These are phyloP conservation scores for Ormyrus nitidulus DNA, from an alignment of 2,888 invertebrate species.

Conservation along the genomic window DNA sequence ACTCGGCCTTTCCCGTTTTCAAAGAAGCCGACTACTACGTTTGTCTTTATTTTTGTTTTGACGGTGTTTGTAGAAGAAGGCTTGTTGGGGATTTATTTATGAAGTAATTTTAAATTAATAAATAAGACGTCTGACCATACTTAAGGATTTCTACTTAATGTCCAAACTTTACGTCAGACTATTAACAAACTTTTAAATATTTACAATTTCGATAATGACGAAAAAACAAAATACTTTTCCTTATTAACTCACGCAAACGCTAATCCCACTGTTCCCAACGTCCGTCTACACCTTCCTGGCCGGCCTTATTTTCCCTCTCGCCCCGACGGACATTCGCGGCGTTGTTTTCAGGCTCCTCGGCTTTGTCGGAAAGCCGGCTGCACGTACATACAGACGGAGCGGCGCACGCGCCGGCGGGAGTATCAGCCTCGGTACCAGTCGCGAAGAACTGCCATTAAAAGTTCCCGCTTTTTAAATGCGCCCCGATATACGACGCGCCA, in stretches of 20 bases:
- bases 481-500: conserved; percentile 2
- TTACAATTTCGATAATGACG: too few species aligned
- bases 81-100: too few species aligned
- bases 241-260: too few species aligned
- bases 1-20: too few species aligned
- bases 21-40: not conserved
- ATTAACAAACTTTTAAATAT: too few species aligned
- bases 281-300: not conserved
- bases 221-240: too few species aligned
- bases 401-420: conserved; percentile 61
- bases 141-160: too few species aligned
- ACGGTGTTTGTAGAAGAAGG: too few species aligned
- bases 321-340: not conserved
- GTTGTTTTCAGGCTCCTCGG: conserved; percentile 1
- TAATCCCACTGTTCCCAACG: not conserved
- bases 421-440: conserved; percentile 74
- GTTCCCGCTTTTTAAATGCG: conserved; percentile 35
- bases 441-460: conserved; percentile 66
- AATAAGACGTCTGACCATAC: too few species aligned
- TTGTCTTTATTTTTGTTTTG: not conserved
- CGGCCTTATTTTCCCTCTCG: conserved; percentile 11
- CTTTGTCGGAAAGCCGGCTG: not conserved
- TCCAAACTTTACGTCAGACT: too few species aligned
- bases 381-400: not conserved
- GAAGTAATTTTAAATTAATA: too few species aligned